Evolutionary conservation across 2,797 vertebrate genomes (phyloP).

Genomic region (Alauda arvensis): DNA sequence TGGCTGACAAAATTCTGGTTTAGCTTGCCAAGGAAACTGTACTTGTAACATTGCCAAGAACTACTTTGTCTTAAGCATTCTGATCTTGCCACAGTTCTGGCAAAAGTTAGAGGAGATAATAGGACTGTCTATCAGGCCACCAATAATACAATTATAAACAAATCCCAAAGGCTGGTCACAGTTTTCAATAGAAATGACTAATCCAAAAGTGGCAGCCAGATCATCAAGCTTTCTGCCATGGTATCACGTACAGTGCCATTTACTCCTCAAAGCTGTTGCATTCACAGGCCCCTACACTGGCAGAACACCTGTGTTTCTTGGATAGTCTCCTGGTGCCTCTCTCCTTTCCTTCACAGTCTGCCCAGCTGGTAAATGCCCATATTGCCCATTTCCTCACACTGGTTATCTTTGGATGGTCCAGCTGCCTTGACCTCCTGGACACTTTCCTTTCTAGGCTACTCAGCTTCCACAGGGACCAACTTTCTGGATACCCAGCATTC

Average conservation of each 20-base stretch:
- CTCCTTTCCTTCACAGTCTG: background rate
- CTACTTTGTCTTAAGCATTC: background rate
- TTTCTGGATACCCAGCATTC: background rate
- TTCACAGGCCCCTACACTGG: background rate
- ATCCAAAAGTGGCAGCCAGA: background rate
- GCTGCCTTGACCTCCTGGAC: background rate
- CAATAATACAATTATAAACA: background rate
- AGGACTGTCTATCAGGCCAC: background rate
- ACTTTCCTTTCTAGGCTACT: background rate
- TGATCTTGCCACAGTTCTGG: background rate
- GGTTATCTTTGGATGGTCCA: background rate
- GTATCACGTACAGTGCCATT: background rate
- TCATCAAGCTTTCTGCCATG: background rate
- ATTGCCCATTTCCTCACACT: background rate
- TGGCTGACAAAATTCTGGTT: background rate
- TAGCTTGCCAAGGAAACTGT: background rate
- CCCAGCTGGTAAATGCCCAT: background rate
- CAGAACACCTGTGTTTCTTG: background rate
- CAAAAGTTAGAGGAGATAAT: background rate
- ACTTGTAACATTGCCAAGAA: background rate
- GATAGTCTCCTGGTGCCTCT: background rate
- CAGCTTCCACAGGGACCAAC: background rate
- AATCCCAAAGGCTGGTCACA: background rate
- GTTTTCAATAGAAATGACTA: background rate
- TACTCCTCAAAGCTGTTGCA: background rate